Evolutionary conservation across 2,888 invertebrate species (phyloP).

Genomic region (Halocaridina rubra): DNA sequence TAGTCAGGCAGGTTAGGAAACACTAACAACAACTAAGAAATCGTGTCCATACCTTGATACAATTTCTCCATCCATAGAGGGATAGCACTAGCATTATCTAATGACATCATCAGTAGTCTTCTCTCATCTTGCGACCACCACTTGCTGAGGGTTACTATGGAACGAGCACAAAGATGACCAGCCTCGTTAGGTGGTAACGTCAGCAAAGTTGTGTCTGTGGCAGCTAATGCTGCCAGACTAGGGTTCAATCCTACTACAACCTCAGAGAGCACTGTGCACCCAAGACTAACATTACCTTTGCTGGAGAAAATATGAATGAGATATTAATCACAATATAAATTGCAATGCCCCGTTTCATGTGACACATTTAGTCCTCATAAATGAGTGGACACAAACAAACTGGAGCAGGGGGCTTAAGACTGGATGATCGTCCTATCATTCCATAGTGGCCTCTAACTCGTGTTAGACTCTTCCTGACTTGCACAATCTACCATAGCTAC

Average conservation of each 20-base stretch:
- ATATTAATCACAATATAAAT: no score
- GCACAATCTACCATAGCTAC: no score
- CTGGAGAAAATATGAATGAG: conserved; percentile 6
- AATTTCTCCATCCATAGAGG: conserved; percentile 48
- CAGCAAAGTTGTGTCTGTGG: conserved; percentile 43
- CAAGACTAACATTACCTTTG: conserved; percentile 40
- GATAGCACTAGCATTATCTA: not conserved
- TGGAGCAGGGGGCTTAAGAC: no score
- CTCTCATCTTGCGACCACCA: conserved; percentile 57
- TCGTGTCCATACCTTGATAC: conserved; percentile 38
- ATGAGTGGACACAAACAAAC: no score
- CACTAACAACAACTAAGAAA: no score
- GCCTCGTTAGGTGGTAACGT: conserved; percentile 53
- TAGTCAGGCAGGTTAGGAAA: no score
- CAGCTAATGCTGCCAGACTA: conserved; percentile 45
- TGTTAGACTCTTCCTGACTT: no score
- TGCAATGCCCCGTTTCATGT: no score
- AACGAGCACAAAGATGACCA: conserved; percentile 57
- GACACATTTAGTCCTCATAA: no score
- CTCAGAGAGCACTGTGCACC: conserved; percentile 43
- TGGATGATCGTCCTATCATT: no score
- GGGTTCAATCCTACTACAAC: conserved; percentile 46
- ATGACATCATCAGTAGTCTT: conserved; percentile 27
- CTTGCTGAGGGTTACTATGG: conserved; percentile 50
- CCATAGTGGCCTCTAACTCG: no score